Evolutionary conservation across 2,113 vertebrate genomes (phyloP), one percentile per base, ranked within the genome.

Genomic region (Herpetotheres cachinnans): DNA sequence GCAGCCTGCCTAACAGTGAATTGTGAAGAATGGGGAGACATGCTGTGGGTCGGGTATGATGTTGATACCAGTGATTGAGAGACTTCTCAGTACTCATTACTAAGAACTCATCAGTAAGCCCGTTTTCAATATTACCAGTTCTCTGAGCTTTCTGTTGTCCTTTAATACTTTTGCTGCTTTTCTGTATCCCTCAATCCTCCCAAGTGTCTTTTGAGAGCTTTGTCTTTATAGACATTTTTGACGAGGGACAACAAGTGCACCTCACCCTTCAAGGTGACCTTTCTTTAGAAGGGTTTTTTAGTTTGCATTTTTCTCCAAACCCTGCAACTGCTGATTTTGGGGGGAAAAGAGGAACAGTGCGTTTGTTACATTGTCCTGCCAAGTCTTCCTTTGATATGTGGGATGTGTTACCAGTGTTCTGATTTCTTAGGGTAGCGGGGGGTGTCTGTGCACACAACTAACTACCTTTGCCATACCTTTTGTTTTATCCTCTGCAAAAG

Each of bases 21-120:
- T 66, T 86, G 34, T 81, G 91, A 91, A 89, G 93, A 91, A 32
- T 54, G 89, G 83, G 96, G 80, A 90, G 80, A 91, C 30, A 29
- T 78, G 67, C 82, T 70, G 67, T 89, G 91, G 82, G 86, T 91
- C 8, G 3, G 89, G 89, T 74, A 94, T 96, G 89, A 20, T 95
- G 63, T 89, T 96, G 83, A 55, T 91, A 78, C 86, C 80, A 40
- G 69, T 81, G 82, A 67, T 50, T 96, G 89, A 91, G 86, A 91
- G 72, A 83, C 63, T 94, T 94, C 86, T 96, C 94, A 91, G 80
- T 95, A 91, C 71, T 91, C 80, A 71, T 78, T 95, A 55, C 83
- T 96, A 91, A 94, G 80, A 95, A 71, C 69, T 94, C 76, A 86
- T 95, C 83, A 90, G 63, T 81, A 94, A 94, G 86, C 80, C 86